Conservation (phyloP, 1,140 invertebrate genomes). For the Drosophila saltans region DNA sequence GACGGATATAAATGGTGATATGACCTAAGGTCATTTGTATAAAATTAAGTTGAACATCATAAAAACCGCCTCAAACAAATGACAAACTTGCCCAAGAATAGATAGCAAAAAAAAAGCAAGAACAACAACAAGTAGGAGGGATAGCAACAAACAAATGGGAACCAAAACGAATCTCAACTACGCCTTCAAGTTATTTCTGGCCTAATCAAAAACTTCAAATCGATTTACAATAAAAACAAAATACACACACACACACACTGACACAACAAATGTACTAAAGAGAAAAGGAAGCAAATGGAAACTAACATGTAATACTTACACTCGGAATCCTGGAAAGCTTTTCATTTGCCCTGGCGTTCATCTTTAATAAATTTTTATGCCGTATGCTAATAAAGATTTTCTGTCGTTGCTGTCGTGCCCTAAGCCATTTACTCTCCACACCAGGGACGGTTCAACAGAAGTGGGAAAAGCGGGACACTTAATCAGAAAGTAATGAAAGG, state of each 20-base stretch:
- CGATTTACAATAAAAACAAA: conserved; percentile 73
- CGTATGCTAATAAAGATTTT: conserved; percentile 81
- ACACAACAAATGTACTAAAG: background rate
- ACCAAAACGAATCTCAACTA: conserved; percentile 26
- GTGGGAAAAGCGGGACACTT: no score
- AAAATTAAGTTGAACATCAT: conserved; percentile 82
- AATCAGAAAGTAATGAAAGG: no score
- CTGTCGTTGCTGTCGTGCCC: conserved; percentile 55
- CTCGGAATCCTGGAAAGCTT: conserved; percentile 33
- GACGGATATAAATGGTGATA: conserved; percentile 82
- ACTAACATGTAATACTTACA: conserved; percentile 60
- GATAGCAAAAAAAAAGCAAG: conserved; percentile 20
- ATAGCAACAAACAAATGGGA: conserved; percentile 10
- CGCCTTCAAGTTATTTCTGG: conserved; percentile 43
- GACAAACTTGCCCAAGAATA: conserved; percentile 30
- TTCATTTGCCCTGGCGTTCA: conserved; percentile 48
- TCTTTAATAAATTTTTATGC: conserved; percentile 82
- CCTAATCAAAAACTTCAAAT: conserved; percentile 78
- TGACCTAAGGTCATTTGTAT: conserved; percentile 81
- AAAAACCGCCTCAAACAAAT: conserved; percentile 58
- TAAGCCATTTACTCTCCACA: conserved; percentile 42
- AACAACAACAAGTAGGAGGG: conserved; percentile 13
- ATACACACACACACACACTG: background rate
- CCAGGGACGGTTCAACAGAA: background rate
- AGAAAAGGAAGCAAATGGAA: conserved; percentile 19